Evolutionary conservation across 64 coral and sea anemone genomes (phyloP), one percentile per base, ranked within the genome.

Genomic region (Orbicella faveolata): DNA sequence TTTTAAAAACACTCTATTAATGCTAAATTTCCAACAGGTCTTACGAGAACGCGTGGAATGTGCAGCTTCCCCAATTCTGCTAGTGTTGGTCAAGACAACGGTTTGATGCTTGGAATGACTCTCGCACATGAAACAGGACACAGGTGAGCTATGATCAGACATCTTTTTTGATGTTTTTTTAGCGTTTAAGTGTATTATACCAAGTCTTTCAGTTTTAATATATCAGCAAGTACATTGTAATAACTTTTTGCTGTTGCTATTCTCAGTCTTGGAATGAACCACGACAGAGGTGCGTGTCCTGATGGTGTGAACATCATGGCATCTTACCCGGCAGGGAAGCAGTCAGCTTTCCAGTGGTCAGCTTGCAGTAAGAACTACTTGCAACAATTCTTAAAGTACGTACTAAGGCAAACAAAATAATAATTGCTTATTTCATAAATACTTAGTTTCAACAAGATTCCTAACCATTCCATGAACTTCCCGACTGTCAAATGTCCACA

Each of bases 41-140:
- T 99, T 16, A 89, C 97, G 4, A 83, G 91, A 33, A 95, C 94
- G 19, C 84, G 97, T 37, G 97, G 97, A 34, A 99, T 99, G 97
- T 99, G 97, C 64, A 88, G 51, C 16, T 99, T 99, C 73, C 97
- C 97, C 25, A 95, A 94, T 79, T 99, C 97, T 59, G 97, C 93
- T 1, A 93, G 94, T 21, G 59, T 99, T 55, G 90, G 92, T 75
- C 90, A 99, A 75, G 97, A 99, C 35, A 99, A 95, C 39, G 97
- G 97, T 33, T 75, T 99, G 0, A 99, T 99, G 97, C 55, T 99
- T 48, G 97, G 97, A 61, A 99, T 95, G 91, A 99, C 97, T 1
- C 78, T 99, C 1, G 97, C 97, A 4, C 97, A 99, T 64, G 94
- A 95, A 51, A 95, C 91, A 10, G 97, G 94, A 20, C 97, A 99